Base-by-base conservation (phyloP, 2,113 vertebrate genomes). In the Oncorhynchus clarkii region DNA sequence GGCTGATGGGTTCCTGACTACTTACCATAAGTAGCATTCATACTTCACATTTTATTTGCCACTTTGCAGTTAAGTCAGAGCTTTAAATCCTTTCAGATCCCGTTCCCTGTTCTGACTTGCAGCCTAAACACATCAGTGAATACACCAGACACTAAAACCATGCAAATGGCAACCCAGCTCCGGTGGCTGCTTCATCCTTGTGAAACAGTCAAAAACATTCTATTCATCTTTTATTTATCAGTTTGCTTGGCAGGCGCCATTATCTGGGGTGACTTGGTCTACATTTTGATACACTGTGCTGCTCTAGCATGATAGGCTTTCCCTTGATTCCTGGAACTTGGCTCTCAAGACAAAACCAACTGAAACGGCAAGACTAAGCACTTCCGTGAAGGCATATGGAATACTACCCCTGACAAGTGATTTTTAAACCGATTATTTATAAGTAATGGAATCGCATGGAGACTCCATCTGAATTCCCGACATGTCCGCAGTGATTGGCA, bases 221-320 rank as follows among this genome's bases (percentile, higher is more conserved):
- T 2, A 5, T 16, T 67, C 24, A 29, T 72, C 4, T 79, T 79
- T 80, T 65, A 83, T 83, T 80, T 74, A 83, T 80, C 69, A 5
- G 54, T 76, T 73, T 26, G 70, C 81, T 73, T 13, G 24, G 48
- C 51, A 64, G 4, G 27, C 49, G 48, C 70, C 71, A 26, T 65
- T 73, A 65, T 45, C 4, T 64, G 45, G 59, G 72, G 31, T n/a
- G 27, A 64, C 62, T 45, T 65, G 60, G 27, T 73, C 60, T 29
- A 73, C 31, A 65, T 64, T 73, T 73, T 62, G 18, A 29, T 9
- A 65, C 57, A 45, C 27, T 5, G 24, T 71, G 24, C 5, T n/a
- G 16, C 22, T 26, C 45, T 14, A 2, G 7, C 2, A 26, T 26
- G 34, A 24, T 39, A 48, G 39, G 14, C 69, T 5, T 24, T 26